These are phyloP conservation scores for Palythoa grandis DNA, from an alignment of 92 coral and sea anemone species.

Conservation along the genomic window DNA sequence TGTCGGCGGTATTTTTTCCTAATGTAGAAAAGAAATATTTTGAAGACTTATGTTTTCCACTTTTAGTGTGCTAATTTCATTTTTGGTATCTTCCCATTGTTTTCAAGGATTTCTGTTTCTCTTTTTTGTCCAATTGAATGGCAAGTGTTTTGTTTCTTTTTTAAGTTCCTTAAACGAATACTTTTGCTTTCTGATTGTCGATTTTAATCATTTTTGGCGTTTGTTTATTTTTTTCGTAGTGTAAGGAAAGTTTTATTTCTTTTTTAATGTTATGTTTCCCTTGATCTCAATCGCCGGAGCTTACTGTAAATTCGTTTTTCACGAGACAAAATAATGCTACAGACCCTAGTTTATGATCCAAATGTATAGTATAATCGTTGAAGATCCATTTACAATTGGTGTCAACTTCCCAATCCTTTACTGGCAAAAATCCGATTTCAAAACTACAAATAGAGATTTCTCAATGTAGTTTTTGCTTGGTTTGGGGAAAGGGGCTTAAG, in stretches of 20 bases:
- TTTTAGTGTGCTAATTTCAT: constrained; percentile 29
- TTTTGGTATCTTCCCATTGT: constrained; percentile 29
- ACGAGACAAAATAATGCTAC: too few species aligned
- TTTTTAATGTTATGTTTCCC: too few species aligned
- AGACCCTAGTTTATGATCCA: too few species aligned
- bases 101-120: background rate
- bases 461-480: too few species aligned
- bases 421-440: too few species aligned
- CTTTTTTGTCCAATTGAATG: background rate
- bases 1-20: constrained; percentile 41
- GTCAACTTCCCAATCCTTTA: too few species aligned
- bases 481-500: too few species aligned
- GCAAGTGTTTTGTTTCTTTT: constrained; percentile 19
- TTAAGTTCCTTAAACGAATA: background rate
- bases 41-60: constrained; percentile 32
- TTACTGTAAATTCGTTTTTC: too few species aligned
- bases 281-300: too few species aligned
- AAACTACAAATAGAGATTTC: too few species aligned
- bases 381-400: too few species aligned
- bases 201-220: constrained; percentile 36
- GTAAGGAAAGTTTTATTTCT: constrained; percentile 42
- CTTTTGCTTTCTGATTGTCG: constrained; percentile 34
- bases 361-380: too few species aligned
- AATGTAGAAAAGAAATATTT: constrained; percentile 10
- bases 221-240: constrained; percentile 42